phyloP scores from a whole-genome alignment of 1,140 invertebrate species.

The Zophobas morio region DNA sequence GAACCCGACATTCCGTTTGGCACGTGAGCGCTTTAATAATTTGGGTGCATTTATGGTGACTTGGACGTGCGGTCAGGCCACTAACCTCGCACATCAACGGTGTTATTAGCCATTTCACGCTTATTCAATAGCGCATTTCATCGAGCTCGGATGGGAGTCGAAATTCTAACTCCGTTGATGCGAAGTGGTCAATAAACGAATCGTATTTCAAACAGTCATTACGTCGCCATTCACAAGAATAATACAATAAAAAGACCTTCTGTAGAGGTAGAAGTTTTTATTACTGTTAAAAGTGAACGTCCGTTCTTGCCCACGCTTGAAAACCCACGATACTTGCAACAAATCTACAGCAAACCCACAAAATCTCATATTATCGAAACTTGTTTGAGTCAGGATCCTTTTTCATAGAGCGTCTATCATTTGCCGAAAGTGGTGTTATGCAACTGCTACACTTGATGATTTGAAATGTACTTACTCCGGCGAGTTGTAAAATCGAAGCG shows the following conservation, averaged over 20 bases:
- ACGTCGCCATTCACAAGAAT: constrained; percentile 36
- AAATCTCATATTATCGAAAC: constrained; percentile 14
- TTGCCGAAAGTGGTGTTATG: constrained; percentile 7
- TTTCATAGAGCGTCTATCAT: neutral
- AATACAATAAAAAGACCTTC: constrained; percentile 42
- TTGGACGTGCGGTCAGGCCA: constrained; percentile 22
- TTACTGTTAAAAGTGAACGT: constrained; percentile 47
- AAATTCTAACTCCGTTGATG: constrained; percentile 12
- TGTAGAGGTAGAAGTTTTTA: constrained; percentile 39
- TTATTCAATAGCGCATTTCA: neutral
- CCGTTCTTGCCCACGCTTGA: constrained; percentile 44
- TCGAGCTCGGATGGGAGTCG: neutral
- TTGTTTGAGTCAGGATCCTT: neutral
- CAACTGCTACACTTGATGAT: neutral
- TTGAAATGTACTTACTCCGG: neutral
- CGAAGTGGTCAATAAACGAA: constrained; percentile 14
- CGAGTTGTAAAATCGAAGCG: neutral
- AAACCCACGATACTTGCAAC: constrained; percentile 45
- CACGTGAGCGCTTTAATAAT: constrained; percentile 29
- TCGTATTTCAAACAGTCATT: constrained; percentile 16
- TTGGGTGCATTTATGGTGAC: constrained; percentile 35
- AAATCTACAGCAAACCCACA: constrained; percentile 15
- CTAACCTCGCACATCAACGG: constrained; percentile 8
- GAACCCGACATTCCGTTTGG: constrained; percentile 13
- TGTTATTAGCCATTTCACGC: constrained; percentile 20